phyloP scores from a whole-genome alignment of 2,888 invertebrate genomes.

The Cryptocephalus moraei region DNA sequence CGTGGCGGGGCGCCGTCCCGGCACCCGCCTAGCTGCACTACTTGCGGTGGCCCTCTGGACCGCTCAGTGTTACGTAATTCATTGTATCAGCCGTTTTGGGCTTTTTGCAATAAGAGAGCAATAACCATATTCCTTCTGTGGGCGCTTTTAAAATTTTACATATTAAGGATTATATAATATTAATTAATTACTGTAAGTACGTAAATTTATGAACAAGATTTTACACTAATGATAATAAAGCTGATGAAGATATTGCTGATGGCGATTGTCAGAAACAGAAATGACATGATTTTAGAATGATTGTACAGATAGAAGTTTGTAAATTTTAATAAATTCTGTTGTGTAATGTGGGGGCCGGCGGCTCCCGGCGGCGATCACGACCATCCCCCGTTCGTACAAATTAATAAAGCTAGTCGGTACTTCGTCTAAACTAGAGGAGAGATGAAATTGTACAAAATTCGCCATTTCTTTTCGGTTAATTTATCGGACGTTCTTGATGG shows the following conservation, averaged over 20 bases:
- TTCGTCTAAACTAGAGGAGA: too few species aligned
- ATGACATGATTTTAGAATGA: slow-evolving; percentile 31
- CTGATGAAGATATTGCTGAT: slow-evolving; percentile 12
- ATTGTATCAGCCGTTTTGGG: slow-evolving; percentile 46
- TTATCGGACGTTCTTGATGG: too few species aligned
- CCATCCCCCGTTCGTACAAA: too few species aligned
- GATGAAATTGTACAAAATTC: too few species aligned
- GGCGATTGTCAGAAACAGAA: slow-evolving; percentile 31
- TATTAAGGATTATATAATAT: slow-evolving; percentile 36
- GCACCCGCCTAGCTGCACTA: too few species aligned
- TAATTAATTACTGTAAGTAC: slow-evolving; percentile 40
- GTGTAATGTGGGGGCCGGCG: slow-evolving; percentile 22
- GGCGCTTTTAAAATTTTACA: slow-evolving; percentile 42
- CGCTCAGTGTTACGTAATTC: slow-evolving; percentile 49
- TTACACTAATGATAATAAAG: slow-evolving; percentile 40
- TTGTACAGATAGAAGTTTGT: slow-evolving; percentile 43
- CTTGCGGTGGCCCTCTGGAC: too few species aligned
- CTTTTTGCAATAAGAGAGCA: slow-evolving; percentile 46
- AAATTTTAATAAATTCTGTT: slow-evolving; percentile 35
- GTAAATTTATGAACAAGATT: slow-evolving; percentile 41
- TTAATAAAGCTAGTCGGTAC: too few species aligned
- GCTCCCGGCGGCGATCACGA: not conserved
- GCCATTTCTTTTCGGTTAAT: too few species aligned
- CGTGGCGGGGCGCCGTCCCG: too few species aligned
- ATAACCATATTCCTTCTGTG: slow-evolving; percentile 45